A percentile compares a stretch with the other conserved stretches of the same genome.
Conservation (phyloP, 2,797 vertebrate species). For the Hozukius guyotensis region DNA sequence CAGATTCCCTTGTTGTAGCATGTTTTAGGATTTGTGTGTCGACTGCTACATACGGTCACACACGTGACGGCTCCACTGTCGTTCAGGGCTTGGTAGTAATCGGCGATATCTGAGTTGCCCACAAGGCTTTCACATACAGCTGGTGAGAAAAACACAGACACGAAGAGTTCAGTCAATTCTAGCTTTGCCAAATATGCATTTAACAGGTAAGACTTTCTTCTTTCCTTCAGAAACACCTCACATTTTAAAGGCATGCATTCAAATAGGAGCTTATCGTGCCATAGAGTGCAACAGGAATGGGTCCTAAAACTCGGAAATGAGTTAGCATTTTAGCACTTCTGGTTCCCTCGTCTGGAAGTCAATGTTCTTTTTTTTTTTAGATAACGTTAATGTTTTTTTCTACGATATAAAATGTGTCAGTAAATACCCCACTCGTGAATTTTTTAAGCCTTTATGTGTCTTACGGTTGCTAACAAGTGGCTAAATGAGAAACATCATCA, state of each 20-base stretch:
- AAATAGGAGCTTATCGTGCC: background rate
- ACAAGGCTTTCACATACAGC: background rate
- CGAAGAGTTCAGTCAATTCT: background rate
- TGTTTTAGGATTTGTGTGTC: rapidly evolving
- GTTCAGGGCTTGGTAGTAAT: rapidly evolving
- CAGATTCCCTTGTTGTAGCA: constrained; percentile 27
- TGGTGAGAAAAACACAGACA: background rate
- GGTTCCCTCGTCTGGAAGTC: too few species aligned
- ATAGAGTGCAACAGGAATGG: background rate
- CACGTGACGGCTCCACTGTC: rapidly evolving
- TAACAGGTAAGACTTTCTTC: background rate
- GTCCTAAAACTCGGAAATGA: too few species aligned
- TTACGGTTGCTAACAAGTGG: too few species aligned
- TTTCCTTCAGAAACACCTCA: background rate
- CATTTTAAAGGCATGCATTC: background rate
- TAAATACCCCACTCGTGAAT: too few species aligned
- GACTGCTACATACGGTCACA: background rate
- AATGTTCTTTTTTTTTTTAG: too few species aligned
- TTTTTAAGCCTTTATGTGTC: too few species aligned
- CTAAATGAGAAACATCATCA: too few species aligned
- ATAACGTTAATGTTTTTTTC: too few species aligned
- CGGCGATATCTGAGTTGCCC: rapidly evolving
- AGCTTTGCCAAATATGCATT: background rate
- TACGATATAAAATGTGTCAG: too few species aligned
- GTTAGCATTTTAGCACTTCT: too few species aligned